Evolutionary conservation across 2,113 vertebrate genomes (phyloP), one percentile per base, ranked within the genome.

Genomic region (Suncus etruscus): DNA sequence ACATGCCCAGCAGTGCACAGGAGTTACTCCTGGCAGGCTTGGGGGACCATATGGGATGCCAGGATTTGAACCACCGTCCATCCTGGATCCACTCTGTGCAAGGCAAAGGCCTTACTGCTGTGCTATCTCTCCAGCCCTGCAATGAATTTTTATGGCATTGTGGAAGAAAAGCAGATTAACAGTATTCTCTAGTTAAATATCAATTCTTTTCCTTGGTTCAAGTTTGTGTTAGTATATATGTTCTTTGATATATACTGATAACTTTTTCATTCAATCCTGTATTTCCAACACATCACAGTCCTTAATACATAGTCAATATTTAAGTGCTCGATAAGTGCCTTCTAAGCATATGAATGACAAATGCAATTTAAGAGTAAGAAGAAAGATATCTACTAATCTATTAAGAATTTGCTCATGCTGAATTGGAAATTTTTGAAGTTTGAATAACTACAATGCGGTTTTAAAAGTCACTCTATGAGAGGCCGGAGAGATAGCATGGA

Each of bases 101-200:
- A 39, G 39, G 39, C 39, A 39, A 39, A 39, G 39, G 39, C 5
- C 39, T 39, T 39, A 39, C 39, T 5, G 5, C 39, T 39, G 39
- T 39, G 39, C 39, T 39, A 39, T 39, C 39, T 39, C 39, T 39
- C 39, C 39, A 39, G 39, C 5, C 39, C 39, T 29, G 39, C 15
- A 88, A 50, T 77, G 74, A 11, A 61, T n/a, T 89, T 93, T 82
- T 81, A 93, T 69, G 61, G 27, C 8, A 86, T 2, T 65, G 3
- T 65, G 6, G 32, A 80, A 90, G 76, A 50, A 87, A 88, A 58
- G 27, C 24, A 82, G 73, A 61, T 72, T 78, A 87, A 72, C 18
- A 81, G 32, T 51, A 10, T 29, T 72, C 4, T 79, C 22, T 81
- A 66, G 29, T 65, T 74, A 86, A 63, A 27, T 51, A 58, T 5